Conservation (phyloP, 1,140 invertebrate species). For the Saccostrea echinata region DNA sequence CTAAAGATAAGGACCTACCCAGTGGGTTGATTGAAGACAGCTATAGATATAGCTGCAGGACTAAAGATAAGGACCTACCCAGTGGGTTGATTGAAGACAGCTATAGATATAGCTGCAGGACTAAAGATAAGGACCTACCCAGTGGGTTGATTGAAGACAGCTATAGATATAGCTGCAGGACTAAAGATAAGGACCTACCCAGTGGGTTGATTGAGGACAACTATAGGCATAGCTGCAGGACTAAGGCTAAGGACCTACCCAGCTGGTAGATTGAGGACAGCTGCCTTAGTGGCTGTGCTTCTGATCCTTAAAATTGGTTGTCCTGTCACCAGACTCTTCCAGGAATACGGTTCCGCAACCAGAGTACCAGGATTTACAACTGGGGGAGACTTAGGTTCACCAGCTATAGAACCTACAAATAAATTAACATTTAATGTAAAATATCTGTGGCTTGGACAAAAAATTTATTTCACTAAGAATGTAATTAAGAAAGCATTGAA, state of each 20-base stretch:
- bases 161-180: no score
- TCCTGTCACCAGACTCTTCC: conserved; percentile 78
- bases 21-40: background rate
- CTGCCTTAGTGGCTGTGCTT: conserved; percentile 74
- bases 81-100: background rate
- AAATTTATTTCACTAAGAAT: background rate
- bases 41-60: background rate
- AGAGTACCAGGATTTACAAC: conserved; percentile 73
- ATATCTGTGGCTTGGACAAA: background rate
- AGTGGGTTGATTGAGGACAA: background rate
- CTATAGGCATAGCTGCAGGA: no score
- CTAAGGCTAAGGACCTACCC: conserved; percentile 64
- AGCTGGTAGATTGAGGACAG: conserved; percentile 75
- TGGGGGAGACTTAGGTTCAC: conserved; percentile 58
- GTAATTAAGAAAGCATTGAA: background rate
- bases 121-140: background rate
- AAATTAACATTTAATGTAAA: background rate
- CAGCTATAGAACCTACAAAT: conserved; percentile 63
- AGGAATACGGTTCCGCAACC: conserved; percentile 78
- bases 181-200: background rate
- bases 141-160: background rate
- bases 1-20: background rate
- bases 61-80: background rate
- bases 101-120: background rate
- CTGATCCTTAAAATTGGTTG: conserved; percentile 77